Percentiles rank a stretch among this genome's conserved stretches.
Conservation (phyloP, 1,140 invertebrate genomes). For the Diprion similis region DNA sequence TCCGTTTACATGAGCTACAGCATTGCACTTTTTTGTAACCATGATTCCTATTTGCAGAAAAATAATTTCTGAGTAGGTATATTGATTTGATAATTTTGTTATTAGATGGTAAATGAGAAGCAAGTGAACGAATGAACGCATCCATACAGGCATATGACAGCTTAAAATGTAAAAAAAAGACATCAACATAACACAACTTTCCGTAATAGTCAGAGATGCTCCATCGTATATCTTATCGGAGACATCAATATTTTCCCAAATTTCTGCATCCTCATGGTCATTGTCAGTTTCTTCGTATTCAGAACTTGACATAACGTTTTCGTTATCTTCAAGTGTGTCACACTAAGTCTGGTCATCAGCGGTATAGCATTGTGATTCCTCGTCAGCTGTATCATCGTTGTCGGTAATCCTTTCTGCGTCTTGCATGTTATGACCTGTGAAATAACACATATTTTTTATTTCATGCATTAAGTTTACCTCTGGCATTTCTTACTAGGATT, state of each 20-base stretch:
- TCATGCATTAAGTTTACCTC: neutral
- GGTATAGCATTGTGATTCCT: no score
- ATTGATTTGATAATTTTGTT: neutral
- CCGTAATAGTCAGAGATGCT: neutral
- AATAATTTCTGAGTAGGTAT: neutral
- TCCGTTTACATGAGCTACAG: neutral
- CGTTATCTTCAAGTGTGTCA: no score
- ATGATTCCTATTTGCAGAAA: neutral
- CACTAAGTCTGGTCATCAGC: no score
- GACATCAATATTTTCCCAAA: neutral
- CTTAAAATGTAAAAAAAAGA: neutral
- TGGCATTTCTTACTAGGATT: neutral
- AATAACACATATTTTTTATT: neutral
- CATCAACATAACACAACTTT: neutral
- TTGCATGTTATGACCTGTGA: neutral
- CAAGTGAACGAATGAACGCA: neutral
- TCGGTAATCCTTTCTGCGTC: neutral
- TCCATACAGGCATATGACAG: neutral
- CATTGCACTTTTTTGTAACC: neutral
- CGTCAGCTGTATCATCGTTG: neutral
- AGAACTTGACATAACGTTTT: no score
- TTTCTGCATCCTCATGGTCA: neutral
- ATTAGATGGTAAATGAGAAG: neutral
- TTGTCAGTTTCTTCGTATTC: neutral
- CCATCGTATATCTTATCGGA: neutral